phyloP scores from a whole-genome alignment of 2,113 vertebrate species.

The Bubalus kerabau region DNA sequence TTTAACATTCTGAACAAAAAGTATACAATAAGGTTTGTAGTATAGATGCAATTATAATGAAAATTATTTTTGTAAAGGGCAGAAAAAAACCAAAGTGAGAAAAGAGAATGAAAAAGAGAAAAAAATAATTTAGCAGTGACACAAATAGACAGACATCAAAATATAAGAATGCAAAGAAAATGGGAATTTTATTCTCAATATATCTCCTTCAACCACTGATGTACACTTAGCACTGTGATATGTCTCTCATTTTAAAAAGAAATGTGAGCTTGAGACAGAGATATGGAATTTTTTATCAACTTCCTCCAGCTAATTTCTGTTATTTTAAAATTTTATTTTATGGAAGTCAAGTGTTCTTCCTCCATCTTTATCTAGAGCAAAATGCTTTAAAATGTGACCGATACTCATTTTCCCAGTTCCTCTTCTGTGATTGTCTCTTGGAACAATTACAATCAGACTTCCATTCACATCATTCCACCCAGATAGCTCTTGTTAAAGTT shows the following conservation, averaged over 20 bases:
- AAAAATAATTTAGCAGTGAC: neutral
- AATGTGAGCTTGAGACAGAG: neutral
- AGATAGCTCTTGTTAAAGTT: neutral
- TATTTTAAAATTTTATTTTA: neutral
- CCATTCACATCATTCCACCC: neutral
- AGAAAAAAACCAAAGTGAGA: neutral
- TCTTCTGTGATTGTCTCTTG: neutral
- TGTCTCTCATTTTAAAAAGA: neutral
- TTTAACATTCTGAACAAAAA: neutral
- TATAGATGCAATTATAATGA: neutral
- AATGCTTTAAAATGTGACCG: neutral
- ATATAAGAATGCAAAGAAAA: neutral
- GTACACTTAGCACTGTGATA: neutral
- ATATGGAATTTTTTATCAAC: neutral
- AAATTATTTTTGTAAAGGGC: neutral
- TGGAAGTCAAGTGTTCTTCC: neutral
- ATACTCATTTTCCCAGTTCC: neutral
- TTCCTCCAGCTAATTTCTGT: neutral
- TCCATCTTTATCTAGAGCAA: neutral
- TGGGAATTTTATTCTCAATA: neutral
- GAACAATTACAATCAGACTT: neutral
- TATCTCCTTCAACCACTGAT: neutral
- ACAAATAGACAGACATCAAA: neutral
- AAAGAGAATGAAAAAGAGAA: neutral
- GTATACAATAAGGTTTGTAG: neutral